Base-by-base conservation (phyloP, 2,888 invertebrate species). In the Nebria salina region DNA sequence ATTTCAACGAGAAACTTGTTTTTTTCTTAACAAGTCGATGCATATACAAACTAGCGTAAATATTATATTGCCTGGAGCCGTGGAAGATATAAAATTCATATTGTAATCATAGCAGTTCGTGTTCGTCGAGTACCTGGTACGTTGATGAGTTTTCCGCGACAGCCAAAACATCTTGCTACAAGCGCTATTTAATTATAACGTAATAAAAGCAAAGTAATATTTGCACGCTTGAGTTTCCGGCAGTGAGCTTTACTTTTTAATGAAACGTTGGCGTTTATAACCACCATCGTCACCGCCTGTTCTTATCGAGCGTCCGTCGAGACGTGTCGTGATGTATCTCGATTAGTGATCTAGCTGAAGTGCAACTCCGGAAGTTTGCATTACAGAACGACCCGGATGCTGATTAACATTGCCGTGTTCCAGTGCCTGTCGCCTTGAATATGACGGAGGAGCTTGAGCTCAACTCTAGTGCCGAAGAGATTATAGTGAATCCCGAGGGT, bases 401-500 rank as follows among this genome's bases (percentile, higher is more conserved):
- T 73, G 73, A 73, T 73, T 73, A 73, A 73, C 73, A 73, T 43
- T 73, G 73, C 13, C 73, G 41, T 73, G 73, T 85, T 85, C 82
- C 85, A 89, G 89, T 86, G 83, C 87, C 89, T 26, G 86, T 88
- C 82, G 86, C 87, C 83, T 88, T 89, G 85, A 92, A 92, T 87
- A 87, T 89, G 82, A 91, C 91, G 73, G 90, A 90, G 84, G 91
- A 91, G 84, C 89, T 89, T 75, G 87, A 88, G 83, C 87, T 89
- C 80, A 89, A 89, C 85, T 87, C 88, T 82, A 89, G 89, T 84
- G 90, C 90, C 84, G 90, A 90, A 83, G 91, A 91, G 85, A 88
- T 90, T 82, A 88, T 91, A 83, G 89, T 91, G 85, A 91, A 90
- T 86, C 90, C 91, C 81, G 89, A 89, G 83, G 89, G 90, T 84